Conservation (phyloP, 2,888 invertebrate genomes). For the Kryphioiulus occultus region DNA sequence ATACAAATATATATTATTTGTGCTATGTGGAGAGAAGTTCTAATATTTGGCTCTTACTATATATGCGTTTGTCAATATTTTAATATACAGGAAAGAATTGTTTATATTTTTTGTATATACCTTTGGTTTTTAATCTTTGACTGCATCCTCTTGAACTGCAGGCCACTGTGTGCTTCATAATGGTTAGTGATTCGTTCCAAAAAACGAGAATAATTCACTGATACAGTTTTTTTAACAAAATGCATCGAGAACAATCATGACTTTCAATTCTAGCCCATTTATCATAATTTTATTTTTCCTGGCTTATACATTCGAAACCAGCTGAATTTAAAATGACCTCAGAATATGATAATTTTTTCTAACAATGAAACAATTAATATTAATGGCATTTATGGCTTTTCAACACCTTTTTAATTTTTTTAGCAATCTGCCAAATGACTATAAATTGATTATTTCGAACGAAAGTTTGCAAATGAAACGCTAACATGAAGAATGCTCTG, state of each 20-base stretch:
- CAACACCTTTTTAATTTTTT: too few relatives aligned
- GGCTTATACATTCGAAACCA: background rate
- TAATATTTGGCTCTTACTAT: conserved; percentile 1
- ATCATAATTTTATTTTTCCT: background rate
- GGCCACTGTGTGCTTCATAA: background rate
- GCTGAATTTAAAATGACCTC: too few relatives aligned
- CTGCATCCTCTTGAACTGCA: background rate
- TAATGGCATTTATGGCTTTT: too few relatives aligned
- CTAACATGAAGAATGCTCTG: too few relatives aligned
- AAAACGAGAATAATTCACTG: background rate
- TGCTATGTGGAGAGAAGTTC: conserved; percentile 2
- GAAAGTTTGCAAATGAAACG: too few relatives aligned
- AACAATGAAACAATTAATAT: too few relatives aligned
- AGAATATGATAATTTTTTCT: too few relatives aligned
- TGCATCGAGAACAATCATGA: background rate
- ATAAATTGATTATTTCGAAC: too few relatives aligned
- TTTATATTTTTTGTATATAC: conserved; percentile 32
- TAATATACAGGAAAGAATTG: background rate
- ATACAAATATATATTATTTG: conserved; percentile 25
- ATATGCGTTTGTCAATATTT: conserved; percentile 28
- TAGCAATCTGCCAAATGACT: too few relatives aligned
- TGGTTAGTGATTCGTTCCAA: background rate
- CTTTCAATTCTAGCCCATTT: background rate
- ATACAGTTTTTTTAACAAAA: background rate
- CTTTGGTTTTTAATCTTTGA: background rate